Evolutionary conservation across 2,797 vertebrate genomes (phyloP).

Genomic region (Pitangus sulphuratus): DNA sequence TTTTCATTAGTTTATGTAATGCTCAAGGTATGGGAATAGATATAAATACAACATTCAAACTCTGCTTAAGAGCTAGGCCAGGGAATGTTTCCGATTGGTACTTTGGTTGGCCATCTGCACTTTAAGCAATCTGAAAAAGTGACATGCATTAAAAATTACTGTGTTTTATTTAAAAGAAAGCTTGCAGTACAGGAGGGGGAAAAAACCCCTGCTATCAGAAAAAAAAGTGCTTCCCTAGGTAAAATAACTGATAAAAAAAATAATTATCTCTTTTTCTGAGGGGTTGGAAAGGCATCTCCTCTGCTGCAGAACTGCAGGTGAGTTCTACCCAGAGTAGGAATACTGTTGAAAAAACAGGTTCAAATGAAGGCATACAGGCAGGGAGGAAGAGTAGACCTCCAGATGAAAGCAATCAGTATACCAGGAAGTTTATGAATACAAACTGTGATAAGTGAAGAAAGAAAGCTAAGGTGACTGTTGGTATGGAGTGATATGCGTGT

Average conservation of each 20-base stretch:
- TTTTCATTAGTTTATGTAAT: not conserved
- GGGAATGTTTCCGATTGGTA: not conserved
- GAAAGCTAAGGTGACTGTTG: not conserved
- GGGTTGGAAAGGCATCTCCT: not conserved
- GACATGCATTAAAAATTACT: not conserved
- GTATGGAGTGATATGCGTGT: not conserved
- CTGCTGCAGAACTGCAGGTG: not conserved
- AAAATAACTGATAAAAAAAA: not conserved
- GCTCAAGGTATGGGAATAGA: not conserved
- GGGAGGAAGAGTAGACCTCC: not conserved
- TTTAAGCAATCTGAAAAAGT: not conserved
- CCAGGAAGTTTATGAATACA: not conserved
- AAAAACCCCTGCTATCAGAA: not conserved
- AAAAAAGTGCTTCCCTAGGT: not conserved
- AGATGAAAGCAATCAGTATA: not conserved
- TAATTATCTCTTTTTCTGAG: not conserved
- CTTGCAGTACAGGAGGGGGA: rapidly evolving
- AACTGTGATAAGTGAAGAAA: not conserved
- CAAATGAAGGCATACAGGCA: not conserved
- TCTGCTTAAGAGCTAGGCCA: not conserved
- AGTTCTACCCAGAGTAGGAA: not conserved
- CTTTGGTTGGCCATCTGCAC: not conserved
- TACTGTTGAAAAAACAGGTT: not conserved
- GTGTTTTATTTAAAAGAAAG: not conserved
- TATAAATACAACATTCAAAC: not conserved